phyloP scores from a whole-genome alignment of 2,113 vertebrate species.

The Peromyscus maniculatus region DNA sequence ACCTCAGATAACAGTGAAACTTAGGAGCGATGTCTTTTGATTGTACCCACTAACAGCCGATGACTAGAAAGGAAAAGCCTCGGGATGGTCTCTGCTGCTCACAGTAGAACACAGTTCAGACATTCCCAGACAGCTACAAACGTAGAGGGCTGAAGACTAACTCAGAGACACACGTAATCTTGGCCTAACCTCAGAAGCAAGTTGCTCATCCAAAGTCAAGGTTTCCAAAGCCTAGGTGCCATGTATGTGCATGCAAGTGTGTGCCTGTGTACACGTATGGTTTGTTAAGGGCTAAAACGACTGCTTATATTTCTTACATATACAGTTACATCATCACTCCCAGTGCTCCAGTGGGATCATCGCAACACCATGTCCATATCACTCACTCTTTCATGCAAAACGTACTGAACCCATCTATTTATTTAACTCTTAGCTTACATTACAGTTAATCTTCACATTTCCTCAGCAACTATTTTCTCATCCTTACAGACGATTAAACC shows the following conservation, averaged over 20 bases:
- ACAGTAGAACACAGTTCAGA: background rate
- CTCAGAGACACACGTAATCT: background rate
- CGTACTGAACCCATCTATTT: background rate
- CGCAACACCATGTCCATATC: background rate
- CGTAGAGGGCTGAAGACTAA: constrained; percentile 3
- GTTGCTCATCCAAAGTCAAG: constrained; percentile 41
- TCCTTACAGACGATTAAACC: background rate
- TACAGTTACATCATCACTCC: background rate
- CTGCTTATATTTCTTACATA: background rate
- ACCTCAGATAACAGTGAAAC: background rate
- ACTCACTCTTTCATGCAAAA: background rate
- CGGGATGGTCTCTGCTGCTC: background rate
- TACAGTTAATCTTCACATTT: background rate
- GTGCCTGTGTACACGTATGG: background rate
- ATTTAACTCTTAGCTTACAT: background rate
- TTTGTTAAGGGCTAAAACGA: background rate
- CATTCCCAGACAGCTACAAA: constrained; percentile 16
- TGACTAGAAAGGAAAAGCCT: background rate
- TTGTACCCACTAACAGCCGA: background rate
- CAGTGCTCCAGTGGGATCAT: background rate
- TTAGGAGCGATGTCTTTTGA: background rate
- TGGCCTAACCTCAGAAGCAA: constrained; percentile 37
- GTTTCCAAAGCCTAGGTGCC: constrained; percentile 10
- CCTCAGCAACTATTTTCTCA: background rate
- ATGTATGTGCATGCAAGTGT: too few relatives aligned